These are phyloP conservation scores for Aphelocoma californica DNA, from an alignment of 2,797 vertebrate genomes.

Conservation along the genomic window DNA sequence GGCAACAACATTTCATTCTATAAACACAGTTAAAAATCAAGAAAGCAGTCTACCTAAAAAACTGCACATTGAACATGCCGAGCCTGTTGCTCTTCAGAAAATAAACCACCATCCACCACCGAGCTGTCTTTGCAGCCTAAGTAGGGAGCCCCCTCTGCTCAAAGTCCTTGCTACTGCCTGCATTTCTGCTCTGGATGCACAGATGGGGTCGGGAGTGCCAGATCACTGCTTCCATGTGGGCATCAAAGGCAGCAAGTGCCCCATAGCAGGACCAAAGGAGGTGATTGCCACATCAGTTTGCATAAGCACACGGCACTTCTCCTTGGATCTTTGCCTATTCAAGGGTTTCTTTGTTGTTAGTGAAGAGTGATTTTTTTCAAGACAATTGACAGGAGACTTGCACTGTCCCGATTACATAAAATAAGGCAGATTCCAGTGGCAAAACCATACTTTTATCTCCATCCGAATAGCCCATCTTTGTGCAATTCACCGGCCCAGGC, in stretches of 20 bases:
- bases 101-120: neutral
- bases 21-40: neutral
- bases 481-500: neutral
- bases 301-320: neutral
- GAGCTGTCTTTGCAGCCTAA: neutral
- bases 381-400: neutral
- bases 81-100: neutral
- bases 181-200: neutral
- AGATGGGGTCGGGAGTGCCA: neutral
- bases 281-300: neutral
- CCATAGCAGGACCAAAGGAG: neutral
- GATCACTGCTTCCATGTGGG: neutral
- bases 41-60: neutral
- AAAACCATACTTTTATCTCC: neutral
- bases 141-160: neutral
- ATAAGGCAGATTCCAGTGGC: neutral
- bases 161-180: neutral
- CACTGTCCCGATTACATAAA: neutral
- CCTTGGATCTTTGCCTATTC: neutral
- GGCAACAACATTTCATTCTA: neutral
- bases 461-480: neutral
- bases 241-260: accelerated
- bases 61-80: neutral
- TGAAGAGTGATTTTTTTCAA: neutral
- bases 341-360: neutral